phyloP scores from a whole-genome alignment of 2,113 vertebrate species.

The Mirza zaza region DNA sequence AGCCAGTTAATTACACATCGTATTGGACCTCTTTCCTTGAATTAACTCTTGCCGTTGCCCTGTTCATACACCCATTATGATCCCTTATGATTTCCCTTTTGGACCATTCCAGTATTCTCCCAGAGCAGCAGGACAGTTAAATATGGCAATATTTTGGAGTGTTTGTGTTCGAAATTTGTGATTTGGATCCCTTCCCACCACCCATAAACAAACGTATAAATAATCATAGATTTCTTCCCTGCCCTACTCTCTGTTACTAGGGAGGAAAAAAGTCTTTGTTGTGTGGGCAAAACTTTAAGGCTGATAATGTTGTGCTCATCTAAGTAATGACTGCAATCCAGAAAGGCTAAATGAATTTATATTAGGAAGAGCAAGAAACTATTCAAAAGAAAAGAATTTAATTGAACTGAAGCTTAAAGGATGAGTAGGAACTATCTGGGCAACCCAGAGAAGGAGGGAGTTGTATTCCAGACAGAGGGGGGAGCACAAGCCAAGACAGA shows the following conservation, averaged over 20 bases:
- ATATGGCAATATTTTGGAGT: background rate
- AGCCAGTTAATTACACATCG: background rate
- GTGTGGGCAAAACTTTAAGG: background rate
- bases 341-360: constrained; percentile 4
- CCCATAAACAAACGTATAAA: background rate
- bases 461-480: background rate
- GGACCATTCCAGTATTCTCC: background rate
- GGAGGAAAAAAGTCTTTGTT: background rate
- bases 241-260: background rate
- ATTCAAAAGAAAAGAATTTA: constrained; percentile 8
- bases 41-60: background rate
- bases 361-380: constrained; percentile 22
- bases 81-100: background rate
- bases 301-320: background rate
- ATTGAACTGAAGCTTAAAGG: background rate
- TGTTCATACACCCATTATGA: background rate
- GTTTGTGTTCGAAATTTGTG: background rate
- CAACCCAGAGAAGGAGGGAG: background rate
- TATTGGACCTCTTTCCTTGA: background rate
- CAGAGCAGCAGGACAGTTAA: background rate
- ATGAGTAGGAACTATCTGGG: background rate
- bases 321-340: background rate
- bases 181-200: background rate
- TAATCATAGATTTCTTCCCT: background rate
- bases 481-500: background rate